Conservation (phyloP, 2,113 vertebrate genomes). For the Miniopterus natalensis region DNA sequence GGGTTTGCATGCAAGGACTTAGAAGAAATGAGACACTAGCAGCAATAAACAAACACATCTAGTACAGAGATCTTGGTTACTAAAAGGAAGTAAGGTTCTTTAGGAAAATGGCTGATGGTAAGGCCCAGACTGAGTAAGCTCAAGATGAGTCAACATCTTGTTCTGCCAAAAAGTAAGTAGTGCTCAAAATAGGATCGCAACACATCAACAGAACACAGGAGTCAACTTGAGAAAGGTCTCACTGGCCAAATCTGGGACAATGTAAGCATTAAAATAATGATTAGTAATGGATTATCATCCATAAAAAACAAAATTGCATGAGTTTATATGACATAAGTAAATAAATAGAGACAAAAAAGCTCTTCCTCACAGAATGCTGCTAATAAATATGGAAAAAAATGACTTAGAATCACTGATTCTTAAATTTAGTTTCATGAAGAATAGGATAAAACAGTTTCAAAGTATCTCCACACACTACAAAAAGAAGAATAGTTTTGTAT, state of each 20-base stretch:
- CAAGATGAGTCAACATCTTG: not conserved
- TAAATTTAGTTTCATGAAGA: slow-evolving; percentile 17
- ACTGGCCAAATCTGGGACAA: not conserved
- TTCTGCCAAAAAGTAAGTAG: not conserved
- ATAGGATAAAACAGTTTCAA: not conserved
- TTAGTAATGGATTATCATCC: not conserved
- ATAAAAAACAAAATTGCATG: too few species aligned
- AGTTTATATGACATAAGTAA: not conserved
- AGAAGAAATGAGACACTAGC: not conserved
- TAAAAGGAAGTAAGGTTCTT: not conserved
- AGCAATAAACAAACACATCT: not conserved
- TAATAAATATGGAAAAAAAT: not conserved
- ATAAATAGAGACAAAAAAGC: not conserved
- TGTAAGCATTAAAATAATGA: not conserved
- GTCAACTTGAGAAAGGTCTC: not conserved
- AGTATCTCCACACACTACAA: not conserved
- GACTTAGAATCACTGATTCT: not conserved
- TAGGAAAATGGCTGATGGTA: not conserved
- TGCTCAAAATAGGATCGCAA: not conserved
- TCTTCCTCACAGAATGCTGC: not conserved
- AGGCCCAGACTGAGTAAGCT: not conserved
- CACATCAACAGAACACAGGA: not conserved
- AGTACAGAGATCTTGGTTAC: not conserved
- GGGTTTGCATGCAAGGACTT: not conserved
- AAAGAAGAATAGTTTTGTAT: not conserved